Evolutionary conservation across 1,140 invertebrate genomes (phyloP), one percentile per base, ranked within the genome.

Genomic region (Sitodiplosis mosellana): DNA sequence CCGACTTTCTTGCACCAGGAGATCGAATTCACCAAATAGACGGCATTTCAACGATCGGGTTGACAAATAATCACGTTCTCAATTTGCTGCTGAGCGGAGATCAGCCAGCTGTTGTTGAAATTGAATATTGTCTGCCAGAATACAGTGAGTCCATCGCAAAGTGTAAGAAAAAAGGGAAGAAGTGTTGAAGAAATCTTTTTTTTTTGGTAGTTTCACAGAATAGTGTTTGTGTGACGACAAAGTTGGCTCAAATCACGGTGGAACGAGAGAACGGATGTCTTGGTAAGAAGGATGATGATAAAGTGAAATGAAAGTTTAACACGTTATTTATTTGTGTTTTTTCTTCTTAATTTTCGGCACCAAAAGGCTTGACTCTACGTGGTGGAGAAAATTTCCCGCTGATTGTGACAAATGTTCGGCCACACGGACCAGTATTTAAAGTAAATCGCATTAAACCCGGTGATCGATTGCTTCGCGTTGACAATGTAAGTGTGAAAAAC

Each of bases 381-480:
- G 85, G 85, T 1, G 90, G 90, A 2, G 75, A 76, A 20, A 69
- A 76, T 48, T 73, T 80, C 47, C 86, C 90, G 1, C 62, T 95
- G 27, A 78, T 89, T 3, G 81, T 96, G 1, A 94, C 90, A 0
- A 80, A 89, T 52, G 83, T 97, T 2, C 73, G 88, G 54, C 77
- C 83, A 1, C 84, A 87, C 45, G 88, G 91, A 0, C 84, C 91
- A 1, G 88, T 89, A 12, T 85, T 91, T 53, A 83, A 70, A 49
- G 73, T 72, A 11, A 71, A 83, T 2, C 76, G 86, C 33, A 80
- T 94, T 42, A 83, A 88, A 60, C 77, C 83, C 8, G 86, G 87
- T 2, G 92, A 96, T 63, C 73, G 91, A n/a, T 68, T 97, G 2
- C 53, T 94, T 12, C 85, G 87, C 43, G 83, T 96, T 1, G 90